Conservation (phyloP, 1,140 invertebrate genomes). For the Geopemphigus sp. region DNA sequence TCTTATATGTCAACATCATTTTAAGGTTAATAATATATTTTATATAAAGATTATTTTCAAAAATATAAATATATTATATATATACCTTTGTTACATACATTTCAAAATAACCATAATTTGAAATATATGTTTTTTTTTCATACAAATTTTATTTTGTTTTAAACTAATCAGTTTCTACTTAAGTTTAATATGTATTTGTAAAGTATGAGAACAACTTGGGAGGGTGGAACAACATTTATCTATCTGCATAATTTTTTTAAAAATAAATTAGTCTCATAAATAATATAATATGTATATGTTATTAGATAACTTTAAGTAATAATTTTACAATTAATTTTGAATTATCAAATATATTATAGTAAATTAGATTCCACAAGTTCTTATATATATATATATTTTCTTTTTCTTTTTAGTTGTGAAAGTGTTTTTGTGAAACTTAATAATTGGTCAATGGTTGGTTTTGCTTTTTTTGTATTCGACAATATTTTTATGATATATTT, state of each 20-base stretch:
- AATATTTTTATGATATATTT: not conserved
- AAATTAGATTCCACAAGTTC: not conserved
- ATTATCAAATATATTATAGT: not conserved
- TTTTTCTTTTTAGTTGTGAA: not conserved
- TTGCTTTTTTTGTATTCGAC: not conserved
- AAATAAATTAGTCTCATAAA: not conserved
- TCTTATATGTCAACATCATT: constrained; percentile 2
- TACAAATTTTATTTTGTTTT: constrained; percentile 21
- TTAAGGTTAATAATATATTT: not conserved
- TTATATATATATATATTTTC: not conserved
- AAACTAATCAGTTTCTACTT: constrained; percentile 19
- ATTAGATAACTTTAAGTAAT: not conserved
- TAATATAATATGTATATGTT: not conserved
- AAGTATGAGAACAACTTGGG: not conserved
- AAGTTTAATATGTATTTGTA: not conserved
- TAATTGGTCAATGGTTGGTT: not conserved
- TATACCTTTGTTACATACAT: not conserved
- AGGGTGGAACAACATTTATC: not conserved
- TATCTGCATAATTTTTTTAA: not conserved
- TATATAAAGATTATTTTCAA: not conserved
- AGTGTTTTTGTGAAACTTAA: constrained; percentile 15
- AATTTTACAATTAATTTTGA: constrained; percentile 6
- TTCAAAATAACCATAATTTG: not conserved
- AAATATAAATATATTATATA: not conserved
- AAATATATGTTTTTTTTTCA: not conserved